Evolutionary conservation across 2,888 invertebrate species (phyloP).

Genomic region (Molanna angustata): DNA sequence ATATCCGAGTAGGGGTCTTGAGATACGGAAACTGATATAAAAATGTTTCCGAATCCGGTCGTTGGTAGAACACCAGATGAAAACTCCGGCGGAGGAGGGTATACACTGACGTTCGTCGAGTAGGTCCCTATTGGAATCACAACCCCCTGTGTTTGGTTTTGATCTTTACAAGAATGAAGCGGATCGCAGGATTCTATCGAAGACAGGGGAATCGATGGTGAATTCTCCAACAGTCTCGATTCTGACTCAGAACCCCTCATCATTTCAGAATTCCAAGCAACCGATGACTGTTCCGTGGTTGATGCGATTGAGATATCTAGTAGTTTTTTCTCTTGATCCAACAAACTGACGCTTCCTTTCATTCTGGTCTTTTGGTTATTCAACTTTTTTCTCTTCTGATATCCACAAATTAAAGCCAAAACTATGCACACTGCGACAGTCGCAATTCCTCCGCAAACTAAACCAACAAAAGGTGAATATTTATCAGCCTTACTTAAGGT

Average conservation of each 20-base stretch:
- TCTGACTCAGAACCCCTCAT: slow-evolving; percentile 54
- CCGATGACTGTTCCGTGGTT: slow-evolving; percentile 57
- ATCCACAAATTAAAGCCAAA: slow-evolving; percentile 52
- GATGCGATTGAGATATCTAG: slow-evolving; percentile 70
- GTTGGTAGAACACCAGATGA: slow-evolving; percentile 52
- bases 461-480: slow-evolving; percentile 61
- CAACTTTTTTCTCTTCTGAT: slow-evolving; percentile 47
- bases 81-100: slow-evolving; percentile 59
- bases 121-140: slow-evolving; percentile 41
- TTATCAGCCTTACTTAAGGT: slow-evolving; percentile 62
- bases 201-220: slow-evolving; percentile 35
- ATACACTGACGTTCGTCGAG: slow-evolving; percentile 41
- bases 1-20: slow-evolving; percentile 61
- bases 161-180: slow-evolving; percentile 23
- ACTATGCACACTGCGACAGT: slow-evolving; percentile 57
- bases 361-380: slow-evolving; percentile 60
- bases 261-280: slow-evolving; percentile 48
- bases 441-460: slow-evolving; percentile 62
- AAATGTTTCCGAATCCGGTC: slow-evolving; percentile 64
- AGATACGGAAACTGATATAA: slow-evolving; percentile 70
- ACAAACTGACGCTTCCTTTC: slow-evolving; percentile 68
- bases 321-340: slow-evolving; percentile 72
- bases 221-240: slow-evolving; percentile 45
- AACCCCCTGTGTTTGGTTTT: slow-evolving; percentile 42
- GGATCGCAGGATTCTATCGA: slow-evolving; percentile 39